phyloP scores from a whole-genome alignment of 2,888 invertebrate genomes.

The Lasioglossum figueresi region DNA sequence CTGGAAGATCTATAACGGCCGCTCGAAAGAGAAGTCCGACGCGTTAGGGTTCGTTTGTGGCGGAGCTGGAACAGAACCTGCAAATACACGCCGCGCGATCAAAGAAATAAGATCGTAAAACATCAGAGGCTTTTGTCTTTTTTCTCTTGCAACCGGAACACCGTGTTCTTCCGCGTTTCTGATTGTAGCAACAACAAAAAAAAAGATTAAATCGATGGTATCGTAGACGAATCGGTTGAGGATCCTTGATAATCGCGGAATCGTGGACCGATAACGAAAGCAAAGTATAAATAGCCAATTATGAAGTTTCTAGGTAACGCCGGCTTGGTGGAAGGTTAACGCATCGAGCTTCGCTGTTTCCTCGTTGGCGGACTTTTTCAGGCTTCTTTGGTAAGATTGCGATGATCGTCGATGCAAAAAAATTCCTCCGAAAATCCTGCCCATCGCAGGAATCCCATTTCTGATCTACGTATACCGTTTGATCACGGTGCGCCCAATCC shows the following conservation, averaged over 20 bases:
- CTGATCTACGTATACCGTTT: neutral
- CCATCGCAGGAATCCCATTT: neutral
- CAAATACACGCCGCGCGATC: neutral
- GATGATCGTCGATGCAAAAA: neutral
- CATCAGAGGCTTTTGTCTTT: neutral
- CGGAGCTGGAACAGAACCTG: neutral
- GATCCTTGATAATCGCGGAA: slow-evolving; percentile 42
- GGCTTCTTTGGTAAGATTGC: no score
- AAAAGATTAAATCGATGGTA: slow-evolving; percentile 23
- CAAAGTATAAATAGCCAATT: slow-evolving; percentile 29
- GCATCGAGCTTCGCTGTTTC: neutral
- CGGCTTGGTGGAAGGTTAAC: slow-evolving; percentile 8
- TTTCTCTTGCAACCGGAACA: slow-evolving; percentile 18
- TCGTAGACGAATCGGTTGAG: slow-evolving; percentile 21
- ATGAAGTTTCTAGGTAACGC: slow-evolving; percentile 26
- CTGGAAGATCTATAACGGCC: slow-evolving; percentile 18
- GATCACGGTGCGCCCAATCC: neutral
- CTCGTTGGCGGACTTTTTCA: neutral
- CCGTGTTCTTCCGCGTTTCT: slow-evolving; percentile 50
- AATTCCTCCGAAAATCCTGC: neutral
- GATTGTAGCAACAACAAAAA: neutral
- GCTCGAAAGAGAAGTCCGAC: neutral
- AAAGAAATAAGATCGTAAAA: no score
- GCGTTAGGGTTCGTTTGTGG: neutral
- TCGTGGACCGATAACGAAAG: slow-evolving; percentile 27